Conservation (phyloP, 2,888 invertebrate species). For the Scaptomyza tumidula region DNA sequence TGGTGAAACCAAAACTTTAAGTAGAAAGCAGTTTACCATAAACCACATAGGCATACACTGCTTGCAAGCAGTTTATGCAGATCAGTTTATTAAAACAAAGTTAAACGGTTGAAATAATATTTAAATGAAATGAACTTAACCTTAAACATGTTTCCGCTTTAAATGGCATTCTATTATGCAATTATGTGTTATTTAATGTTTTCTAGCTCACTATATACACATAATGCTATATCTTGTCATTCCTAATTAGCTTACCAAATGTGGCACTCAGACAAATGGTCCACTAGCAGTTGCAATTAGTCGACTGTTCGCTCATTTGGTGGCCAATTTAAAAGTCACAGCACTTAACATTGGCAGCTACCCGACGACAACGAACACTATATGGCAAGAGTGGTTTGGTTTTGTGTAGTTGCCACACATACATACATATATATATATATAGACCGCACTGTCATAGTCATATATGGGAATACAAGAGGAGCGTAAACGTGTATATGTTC, state of each 20-base stretch:
- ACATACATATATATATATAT: background rate
- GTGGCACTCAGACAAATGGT: conserved; percentile 13
- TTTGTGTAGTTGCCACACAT: background rate
- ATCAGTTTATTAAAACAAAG: background rate
- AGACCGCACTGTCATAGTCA: conserved; percentile 13
- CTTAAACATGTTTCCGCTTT: background rate
- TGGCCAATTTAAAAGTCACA: conserved; percentile 38
- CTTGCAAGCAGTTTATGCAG: background rate
- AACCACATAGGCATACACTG: background rate
- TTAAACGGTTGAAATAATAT: background rate
- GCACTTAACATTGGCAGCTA: conserved; percentile 21
- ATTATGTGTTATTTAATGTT: background rate
- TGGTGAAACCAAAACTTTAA: background rate
- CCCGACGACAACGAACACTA: background rate
- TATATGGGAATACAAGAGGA: background rate
- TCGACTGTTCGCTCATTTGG: conserved; percentile 20
- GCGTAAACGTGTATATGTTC: conserved; percentile 10
- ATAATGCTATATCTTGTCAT: background rate
- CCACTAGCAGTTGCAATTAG: conserved; percentile 40
- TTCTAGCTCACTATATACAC: background rate
- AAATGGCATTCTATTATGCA: background rate
- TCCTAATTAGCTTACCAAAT: conserved; percentile 24
- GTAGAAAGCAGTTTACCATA: background rate
- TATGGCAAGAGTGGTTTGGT: background rate
- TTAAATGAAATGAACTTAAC: background rate